Percentiles rank a stretch among this genome's conserved stretches.
These are phyloP conservation scores for Caenorhabditis remanei DNA, from an alignment of 1,140 invertebrate genomes.

Conservation along the genomic window DNA sequence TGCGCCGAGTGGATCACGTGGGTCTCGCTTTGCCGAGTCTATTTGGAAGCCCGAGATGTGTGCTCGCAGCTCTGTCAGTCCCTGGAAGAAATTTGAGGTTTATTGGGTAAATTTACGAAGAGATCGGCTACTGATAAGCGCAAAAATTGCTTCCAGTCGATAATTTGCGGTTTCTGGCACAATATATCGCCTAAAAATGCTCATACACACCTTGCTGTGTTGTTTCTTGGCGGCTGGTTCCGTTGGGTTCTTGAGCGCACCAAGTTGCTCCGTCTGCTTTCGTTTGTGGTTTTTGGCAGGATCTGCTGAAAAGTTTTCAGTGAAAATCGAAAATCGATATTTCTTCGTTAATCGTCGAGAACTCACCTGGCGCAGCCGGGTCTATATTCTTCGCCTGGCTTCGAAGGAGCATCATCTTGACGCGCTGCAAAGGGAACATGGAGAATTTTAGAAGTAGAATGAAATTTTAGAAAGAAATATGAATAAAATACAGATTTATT, in stretches of 20 bases:
- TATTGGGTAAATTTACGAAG: too few relatives aligned
- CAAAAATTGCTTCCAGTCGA: background rate
- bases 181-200: background rate
- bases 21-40: constrained; percentile 10
- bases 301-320: background rate
- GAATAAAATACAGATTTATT: background rate
- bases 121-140: too few relatives aligned
- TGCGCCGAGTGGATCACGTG: background rate
- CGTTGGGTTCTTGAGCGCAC: constrained; percentile 2
- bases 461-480: background rate
- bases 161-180: background rate
- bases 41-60: constrained; percentile 21
- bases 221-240: constrained; percentile 14
- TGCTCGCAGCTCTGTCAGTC: constrained; percentile 16
- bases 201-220: background rate
- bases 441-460: background rate
- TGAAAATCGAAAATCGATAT: background rate
- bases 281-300: background rate
- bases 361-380: background rate
- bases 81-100: background rate
- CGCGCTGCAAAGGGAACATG: background rate
- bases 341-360: background rate
- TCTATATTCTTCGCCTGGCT: constrained; percentile 30
- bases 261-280: constrained; percentile 35
- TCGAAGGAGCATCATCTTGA: constrained; percentile 38